Conservation (phyloP, 1,140 invertebrate species). For the Carposina sasakii region DNA sequence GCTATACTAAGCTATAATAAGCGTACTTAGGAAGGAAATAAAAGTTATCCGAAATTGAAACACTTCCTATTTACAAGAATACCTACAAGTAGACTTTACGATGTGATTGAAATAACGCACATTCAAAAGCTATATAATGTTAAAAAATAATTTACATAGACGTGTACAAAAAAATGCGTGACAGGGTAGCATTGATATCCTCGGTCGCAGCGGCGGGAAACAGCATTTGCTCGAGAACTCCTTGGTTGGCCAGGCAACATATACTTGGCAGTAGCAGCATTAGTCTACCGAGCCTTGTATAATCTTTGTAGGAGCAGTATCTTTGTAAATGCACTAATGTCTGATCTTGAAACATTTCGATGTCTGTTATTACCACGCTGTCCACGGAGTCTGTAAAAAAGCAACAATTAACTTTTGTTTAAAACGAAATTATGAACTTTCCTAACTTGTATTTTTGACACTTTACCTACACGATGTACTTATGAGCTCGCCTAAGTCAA, state of each 20-base stretch:
- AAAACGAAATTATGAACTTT: no score
- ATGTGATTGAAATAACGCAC: no score
- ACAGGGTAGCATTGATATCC: slow-evolving; percentile 35
- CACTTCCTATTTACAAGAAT: no score
- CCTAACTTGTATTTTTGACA: no score
- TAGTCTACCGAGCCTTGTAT: slow-evolving; percentile 80
- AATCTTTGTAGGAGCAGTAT: slow-evolving; percentile 71
- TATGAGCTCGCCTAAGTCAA: no score
- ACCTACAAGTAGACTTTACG: no score
- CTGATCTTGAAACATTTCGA: slow-evolving; percentile 85
- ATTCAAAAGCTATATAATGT: no score
- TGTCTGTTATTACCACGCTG: slow-evolving; percentile 76
- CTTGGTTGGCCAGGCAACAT: slow-evolving; percentile 70
- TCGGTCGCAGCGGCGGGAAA: slow-evolving; percentile 34
- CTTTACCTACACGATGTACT: no score
- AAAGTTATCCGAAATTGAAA: no score
- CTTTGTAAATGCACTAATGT: slow-evolving; percentile 83
- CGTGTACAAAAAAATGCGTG: slow-evolving; percentile 39
- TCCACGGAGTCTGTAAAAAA: slow-evolving; percentile 75
- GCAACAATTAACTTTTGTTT: no score
- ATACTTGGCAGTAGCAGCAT: slow-evolving; percentile 79
- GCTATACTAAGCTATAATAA: no score
- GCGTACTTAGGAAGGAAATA: no score
- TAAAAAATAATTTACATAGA: slow-evolving; percentile 27
- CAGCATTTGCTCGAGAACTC: slow-evolving; percentile 57